Evolutionary conservation across 2,113 vertebrate species (phyloP).

Genomic region (Ploceus nigricollis): DNA sequence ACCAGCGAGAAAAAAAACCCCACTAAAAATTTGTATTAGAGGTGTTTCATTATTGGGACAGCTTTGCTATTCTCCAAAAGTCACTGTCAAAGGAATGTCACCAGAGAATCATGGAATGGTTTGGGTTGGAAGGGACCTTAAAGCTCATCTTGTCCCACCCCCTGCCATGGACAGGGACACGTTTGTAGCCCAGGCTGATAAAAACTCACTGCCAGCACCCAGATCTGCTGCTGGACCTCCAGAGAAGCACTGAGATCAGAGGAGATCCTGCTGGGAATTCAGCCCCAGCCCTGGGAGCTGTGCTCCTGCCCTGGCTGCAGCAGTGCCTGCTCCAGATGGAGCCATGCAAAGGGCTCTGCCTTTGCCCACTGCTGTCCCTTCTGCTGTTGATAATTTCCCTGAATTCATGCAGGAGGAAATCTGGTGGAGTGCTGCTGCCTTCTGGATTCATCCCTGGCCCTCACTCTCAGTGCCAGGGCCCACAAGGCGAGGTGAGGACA

Average conservation of each 20-base stretch:
- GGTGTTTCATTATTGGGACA: not conserved
- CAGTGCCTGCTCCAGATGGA: rapidly evolving
- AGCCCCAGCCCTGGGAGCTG: rapidly evolving
- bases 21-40: rapidly evolving
- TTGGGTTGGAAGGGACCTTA: not conserved
- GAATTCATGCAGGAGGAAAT: not conserved
- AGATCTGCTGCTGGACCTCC: not conserved
- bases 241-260: not conserved
- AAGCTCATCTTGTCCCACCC: not conserved
- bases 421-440: not conserved
- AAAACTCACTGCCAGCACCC: not conserved
- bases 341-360: not conserved
- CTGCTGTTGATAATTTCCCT: not conserved
- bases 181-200: not conserved
- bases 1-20: not conserved
- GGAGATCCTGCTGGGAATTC: not conserved
- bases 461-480: not conserved
- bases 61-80: not conserved
- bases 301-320: not conserved
- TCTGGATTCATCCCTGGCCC: not conserved
- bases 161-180: not conserved
- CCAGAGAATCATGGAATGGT: not conserved
- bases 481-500: not conserved
- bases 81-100: not conserved
- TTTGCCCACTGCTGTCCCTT: not conserved